Evolutionary conservation across 2,113 vertebrate genomes (phyloP).

Genomic region (Myrmophylax atrothorax): DNA sequence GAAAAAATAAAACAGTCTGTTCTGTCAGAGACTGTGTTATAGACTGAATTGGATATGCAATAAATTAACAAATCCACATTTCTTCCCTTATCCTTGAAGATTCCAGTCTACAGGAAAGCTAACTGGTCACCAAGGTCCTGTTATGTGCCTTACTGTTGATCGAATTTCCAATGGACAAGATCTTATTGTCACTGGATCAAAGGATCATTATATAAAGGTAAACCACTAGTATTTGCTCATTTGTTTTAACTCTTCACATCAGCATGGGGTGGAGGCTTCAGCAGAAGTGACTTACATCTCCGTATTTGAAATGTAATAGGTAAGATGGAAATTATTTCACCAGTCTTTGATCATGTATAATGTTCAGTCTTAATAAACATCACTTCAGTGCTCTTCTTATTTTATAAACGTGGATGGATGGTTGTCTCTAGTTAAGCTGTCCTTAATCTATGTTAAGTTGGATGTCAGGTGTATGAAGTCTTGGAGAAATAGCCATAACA

Average conservation of each 20-base stretch:
- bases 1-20: neutral
- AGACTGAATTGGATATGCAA: neutral
- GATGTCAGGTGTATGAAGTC: neutral
- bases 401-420: neutral
- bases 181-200: slow-evolving; percentile 96
- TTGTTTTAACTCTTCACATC: neutral
- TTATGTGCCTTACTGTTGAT: slow-evolving; percentile 94
- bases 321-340: neutral
- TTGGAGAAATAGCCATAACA: neutral
- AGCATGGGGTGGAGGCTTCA: neutral
- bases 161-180: slow-evolving; percentile 88
- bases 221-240: neutral
- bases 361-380: neutral
- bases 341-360: neutral
- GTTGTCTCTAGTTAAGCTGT: neutral
- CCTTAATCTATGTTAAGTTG: neutral
- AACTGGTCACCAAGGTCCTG: slow-evolving; percentile 90
- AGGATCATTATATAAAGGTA: slow-evolving; percentile 95
- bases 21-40: neutral
- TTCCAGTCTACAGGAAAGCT: slow-evolving; percentile 97
- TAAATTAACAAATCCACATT: neutral
- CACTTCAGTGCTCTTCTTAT: neutral
- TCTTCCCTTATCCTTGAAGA: slow-evolving; percentile 71
- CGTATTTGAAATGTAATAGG: neutral
- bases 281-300: neutral